Conservation (phyloP, 2,113 vertebrate genomes). For the Calidris pugnax region DNA sequence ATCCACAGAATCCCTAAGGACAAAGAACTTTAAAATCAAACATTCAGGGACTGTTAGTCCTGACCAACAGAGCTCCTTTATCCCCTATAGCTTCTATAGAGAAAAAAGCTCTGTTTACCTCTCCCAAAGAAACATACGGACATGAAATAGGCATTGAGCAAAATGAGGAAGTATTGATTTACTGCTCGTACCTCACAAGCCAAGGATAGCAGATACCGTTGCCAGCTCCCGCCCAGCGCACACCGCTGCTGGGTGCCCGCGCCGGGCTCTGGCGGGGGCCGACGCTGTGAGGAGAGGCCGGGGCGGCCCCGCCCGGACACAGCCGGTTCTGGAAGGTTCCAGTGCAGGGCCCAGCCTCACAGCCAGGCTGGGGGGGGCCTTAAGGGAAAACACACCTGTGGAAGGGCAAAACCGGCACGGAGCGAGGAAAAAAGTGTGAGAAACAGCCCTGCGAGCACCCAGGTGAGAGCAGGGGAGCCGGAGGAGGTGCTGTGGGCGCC, state of each 20-base stretch:
- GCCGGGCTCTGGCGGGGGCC: fast-evolving
- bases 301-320: fast-evolving
- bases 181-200: not conserved
- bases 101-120: not conserved
- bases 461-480: fast-evolving
- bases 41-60: not conserved
- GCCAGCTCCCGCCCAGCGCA: not conserved
- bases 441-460: fast-evolving
- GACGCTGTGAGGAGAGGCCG: not conserved
- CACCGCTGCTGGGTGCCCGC: fast-evolving
- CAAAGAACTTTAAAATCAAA: not conserved
- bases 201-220: not conserved
- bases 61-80: not conserved
- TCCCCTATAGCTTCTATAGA: not conserved
- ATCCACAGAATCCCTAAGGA: not conserved
- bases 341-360: not conserved
- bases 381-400: fast-evolving
- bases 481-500: fast-evolving
- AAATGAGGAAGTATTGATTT: not conserved
- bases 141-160: fast-evolving
- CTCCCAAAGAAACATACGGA: not conserved
- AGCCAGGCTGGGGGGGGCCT: fast-evolving
- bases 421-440: not conserved
- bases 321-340: not conserved
- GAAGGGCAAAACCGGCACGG: fast-evolving